Evolutionary conservation across 2,888 invertebrate genomes (phyloP), one percentile per base, ranked within the genome.

Genomic region (Eupsilia transversa): DNA sequence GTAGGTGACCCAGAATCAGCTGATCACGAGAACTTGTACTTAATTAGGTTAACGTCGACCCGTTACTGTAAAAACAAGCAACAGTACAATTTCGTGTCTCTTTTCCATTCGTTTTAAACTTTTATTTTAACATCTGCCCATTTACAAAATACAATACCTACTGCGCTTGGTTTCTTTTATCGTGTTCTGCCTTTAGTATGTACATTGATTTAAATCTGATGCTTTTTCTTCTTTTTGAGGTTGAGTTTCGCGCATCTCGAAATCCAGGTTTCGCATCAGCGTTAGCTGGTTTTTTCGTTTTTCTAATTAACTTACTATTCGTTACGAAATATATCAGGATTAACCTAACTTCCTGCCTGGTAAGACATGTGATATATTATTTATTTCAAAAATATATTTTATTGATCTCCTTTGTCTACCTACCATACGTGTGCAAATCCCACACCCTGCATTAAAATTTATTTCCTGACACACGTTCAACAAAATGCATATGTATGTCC

Each of bases 1-100:
- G 82, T 80, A 74, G 67, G 60, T 86, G 88, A 89, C 87, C 87
- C 77, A 88, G 83, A 87, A 88, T 69, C 85, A 81, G 82, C 76
- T 87, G 89, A 82, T 81, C 80, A 72, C 84, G 59, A 86, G 85
- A 86, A 86, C 86, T 85, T 68, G 86, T 86, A n/a, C 70, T 82
- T 81, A 83, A 85, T 84, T 84, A 79, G 86, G 86, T 84, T 84
- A 84, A 84, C 77, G 71, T 72, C 61, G 59, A 74, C 73, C 74
- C 72, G 79, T 86, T 84, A 85, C 83, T 38, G 79, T 77, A 79
- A 77, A 84, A 82, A 79, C 76, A 60, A 72, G 74, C 64, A 77
- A 77, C 72, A 67, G 60, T 77, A 79, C 41, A 68, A 57, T 85
- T 85, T 83, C 74, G 65, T 69, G 74, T 72, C 73, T 79, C 57